Base-by-base conservation (phyloP, 2,113 vertebrate genomes). In the Cygnus buccinator region DNA sequence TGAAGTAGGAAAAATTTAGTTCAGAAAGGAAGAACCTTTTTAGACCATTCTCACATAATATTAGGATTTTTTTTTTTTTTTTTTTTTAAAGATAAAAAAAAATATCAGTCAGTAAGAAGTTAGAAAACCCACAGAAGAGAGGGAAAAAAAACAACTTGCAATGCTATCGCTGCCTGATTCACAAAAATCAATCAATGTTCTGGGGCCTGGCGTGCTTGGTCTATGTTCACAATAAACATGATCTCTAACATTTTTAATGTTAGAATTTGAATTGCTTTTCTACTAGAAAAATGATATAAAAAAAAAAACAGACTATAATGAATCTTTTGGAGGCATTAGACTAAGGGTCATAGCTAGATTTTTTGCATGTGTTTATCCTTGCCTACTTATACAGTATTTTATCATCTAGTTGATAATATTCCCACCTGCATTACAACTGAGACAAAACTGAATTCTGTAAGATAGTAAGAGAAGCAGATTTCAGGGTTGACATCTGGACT, bases 121-220 rank as follows among this genome's bases (percentile, higher is more conserved):
- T 48, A 19, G 23, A 72, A 72, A 81, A 80, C 4, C 4, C 7
- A 65, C 5, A 8, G 6, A 43, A 86, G 20, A 67, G 16, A 54
- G 5, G 57, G 10, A 55, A 65, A 63, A 39, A 57, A 17, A 87
- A 79, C 65, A 11, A 58, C 20, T 81, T 62, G 25, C 44, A 25
- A 14, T 54, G 18, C 6, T 50, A 17, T 39, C 37, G 9, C 44
- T 70, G 9, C 5, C 18, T 66, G 9, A 14, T 66, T 39, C 50
- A 48, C 33, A 71, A 54, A 39, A 4, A 0, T 10, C 11, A 23
- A 3, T n/a, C 13, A 23, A 3, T 35, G 10, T 63, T 82, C 29
- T 50, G 78, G 48, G 80, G 35, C 11, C 33, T 62, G 39, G 16
- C 25, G 55, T 19, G 15, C 2, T 28, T 50, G 16, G 4, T 22